Conservation (phyloP, 1,140 invertebrate species). For the Trinorchestia longiramus region DNA sequence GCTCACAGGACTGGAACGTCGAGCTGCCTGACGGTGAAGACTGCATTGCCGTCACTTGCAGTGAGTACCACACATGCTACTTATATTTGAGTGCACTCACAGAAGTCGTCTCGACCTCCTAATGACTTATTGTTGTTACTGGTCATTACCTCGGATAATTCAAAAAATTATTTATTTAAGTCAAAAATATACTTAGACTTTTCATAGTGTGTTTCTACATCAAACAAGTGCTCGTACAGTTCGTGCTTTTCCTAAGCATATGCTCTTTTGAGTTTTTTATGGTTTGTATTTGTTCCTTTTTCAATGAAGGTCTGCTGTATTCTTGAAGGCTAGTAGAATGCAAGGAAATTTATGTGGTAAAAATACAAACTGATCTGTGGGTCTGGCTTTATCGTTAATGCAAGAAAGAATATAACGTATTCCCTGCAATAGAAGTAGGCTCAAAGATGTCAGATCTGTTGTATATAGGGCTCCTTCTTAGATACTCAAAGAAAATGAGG, state of each 20-base stretch:
- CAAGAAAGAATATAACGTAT: neutral
- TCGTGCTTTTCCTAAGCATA: neutral
- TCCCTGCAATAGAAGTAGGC: neutral
- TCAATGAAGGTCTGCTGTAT: neutral
- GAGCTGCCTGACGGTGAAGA: conserved; percentile 83
- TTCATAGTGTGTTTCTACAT: neutral
- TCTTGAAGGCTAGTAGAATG: neutral
- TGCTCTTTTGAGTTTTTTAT: neutral
- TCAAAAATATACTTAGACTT: neutral
- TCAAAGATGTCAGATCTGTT: neutral
- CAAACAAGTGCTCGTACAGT: neutral
- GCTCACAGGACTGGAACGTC: conserved; percentile 89
- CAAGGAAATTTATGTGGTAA: too few relatives aligned
- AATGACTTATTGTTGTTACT: neutral
- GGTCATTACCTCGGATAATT: neutral
- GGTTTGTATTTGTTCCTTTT: neutral
- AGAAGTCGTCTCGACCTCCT: neutral
- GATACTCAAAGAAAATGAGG: too few relatives aligned
- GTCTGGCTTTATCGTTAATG: neutral
- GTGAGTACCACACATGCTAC: neutral
- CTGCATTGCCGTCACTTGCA: conserved; percentile 75
- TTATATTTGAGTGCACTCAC: neutral
- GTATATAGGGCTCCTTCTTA: neutral
- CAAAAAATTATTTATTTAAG: neutral
- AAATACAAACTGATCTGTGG: too few relatives aligned